These are phyloP conservation scores for Cryptoblepharus egeriae DNA, from an alignment of 2,797 vertebrate genomes.

Conservation along the genomic window DNA sequence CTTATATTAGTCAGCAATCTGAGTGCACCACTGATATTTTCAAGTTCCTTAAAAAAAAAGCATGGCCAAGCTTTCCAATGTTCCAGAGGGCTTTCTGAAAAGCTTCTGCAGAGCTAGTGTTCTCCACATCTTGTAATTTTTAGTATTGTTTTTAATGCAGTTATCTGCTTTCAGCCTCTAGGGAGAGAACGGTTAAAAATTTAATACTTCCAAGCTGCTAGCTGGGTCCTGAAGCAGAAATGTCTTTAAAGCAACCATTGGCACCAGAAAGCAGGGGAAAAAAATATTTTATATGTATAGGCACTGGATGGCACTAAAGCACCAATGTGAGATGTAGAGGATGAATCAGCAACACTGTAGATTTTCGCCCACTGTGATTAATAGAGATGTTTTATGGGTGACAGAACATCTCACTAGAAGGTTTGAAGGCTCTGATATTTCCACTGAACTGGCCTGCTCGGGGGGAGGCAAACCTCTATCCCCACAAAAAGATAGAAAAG, in stretches of 20 bases:
- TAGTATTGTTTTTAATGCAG: neutral
- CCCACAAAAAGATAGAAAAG: no score
- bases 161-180: neutral
- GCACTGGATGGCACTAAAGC: slow-evolving; percentile 60
- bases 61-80: no score
- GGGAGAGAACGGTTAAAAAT: neutral
- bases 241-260: neutral
- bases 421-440: no score
- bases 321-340: accelerated
- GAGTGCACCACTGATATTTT: no score
- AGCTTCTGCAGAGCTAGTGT: no score
- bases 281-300: accelerated
- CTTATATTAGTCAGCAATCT: no score
- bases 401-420: neutral
- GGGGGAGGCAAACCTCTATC: no score
- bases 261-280: neutral
- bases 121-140: neutral
- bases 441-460: no score
- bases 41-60: no score
- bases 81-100: no score
- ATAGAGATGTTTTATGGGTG: neutral
- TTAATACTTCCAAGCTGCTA: neutral
- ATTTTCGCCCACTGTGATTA: accelerated
- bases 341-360: slow-evolving; percentile 49
- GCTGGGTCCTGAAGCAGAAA: neutral